Evolutionary conservation across 2,888 invertebrate species (phyloP).

Genomic region (Stenotaenia linearis): DNA sequence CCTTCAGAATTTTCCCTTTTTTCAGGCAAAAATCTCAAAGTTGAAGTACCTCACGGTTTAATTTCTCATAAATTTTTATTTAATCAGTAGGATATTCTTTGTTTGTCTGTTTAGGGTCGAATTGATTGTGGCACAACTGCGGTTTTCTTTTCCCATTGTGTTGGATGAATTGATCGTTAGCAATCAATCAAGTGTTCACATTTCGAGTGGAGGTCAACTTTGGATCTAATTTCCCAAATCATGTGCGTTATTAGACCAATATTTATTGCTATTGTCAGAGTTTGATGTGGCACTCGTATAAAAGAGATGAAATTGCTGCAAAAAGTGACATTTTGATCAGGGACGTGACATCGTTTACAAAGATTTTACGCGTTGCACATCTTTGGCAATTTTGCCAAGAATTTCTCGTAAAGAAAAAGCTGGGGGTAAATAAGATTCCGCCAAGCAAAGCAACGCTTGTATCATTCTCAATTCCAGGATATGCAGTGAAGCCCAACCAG

Average conservation of each 20-base stretch:
- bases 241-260: neutral
- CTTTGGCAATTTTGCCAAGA: neutral
- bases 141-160: neutral
- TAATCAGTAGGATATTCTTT: neutral
- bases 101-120: no score
- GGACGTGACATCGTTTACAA: neutral
- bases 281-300: neutral
- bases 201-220: neutral
- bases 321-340: neutral
- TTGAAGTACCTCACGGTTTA: no score
- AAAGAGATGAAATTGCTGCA: conserved; percentile 1
- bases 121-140: neutral
- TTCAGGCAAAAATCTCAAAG: no score
- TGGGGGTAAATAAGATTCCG: no score
- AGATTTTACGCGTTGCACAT: neutral
- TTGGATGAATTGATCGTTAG: neutral
- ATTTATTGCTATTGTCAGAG: neutral
- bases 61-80: no score
- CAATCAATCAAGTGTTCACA: conserved; percentile 7
- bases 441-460: no score
- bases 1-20: no score
- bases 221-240: conserved; percentile 12
- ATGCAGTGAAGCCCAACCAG: no score
- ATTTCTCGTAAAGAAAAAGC: neutral
- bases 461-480: no score